Evolutionary conservation across 1,140 invertebrate species (phyloP), one percentile per base, ranked within the genome.

Genomic region (Neuroterus valhalla): DNA sequence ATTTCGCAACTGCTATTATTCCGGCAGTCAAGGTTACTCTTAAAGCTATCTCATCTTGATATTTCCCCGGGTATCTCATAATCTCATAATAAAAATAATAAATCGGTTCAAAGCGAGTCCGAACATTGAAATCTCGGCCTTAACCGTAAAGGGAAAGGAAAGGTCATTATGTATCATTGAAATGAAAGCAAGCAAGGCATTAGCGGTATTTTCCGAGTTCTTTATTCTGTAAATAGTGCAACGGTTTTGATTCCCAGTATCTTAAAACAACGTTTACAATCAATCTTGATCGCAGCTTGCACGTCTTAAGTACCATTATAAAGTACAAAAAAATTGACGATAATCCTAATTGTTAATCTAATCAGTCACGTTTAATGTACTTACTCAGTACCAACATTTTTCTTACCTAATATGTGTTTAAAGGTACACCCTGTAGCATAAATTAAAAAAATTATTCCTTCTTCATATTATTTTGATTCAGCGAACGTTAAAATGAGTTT

Each of bases 301-400:
- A 71, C 48, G 26, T 26, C 12, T 6, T 72, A 76, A 76, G 75
- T 78, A 76, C 67, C 67, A 71, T 26, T 76, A 78, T 67, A 21
- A 42, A n/a, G 66, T 72, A 76, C 42, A 62, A 76, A 78, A 76
- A 46, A 43, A 38, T 70, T 55, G 70, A 72, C 43, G 66, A n/a
- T 75, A 67, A 21, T 72, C 19, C 68, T 77, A 74, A n/a, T n/a
- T n/a, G n/a, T n/a, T n/a, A 62, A 62, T 23, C 55, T 62, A 62
- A 62, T 62, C 55, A 62, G 55, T 62, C 55, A 26, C 55, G 55
- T 62, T 62, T 15, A n/a, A 62, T n/a, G 21, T 62, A 62, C 55
- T 62, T 11, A 15, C 15, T 31, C 55, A 62, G 55, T 62, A 62
- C 23, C 2, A 15, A 31, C 23, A 15, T 62, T 31, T 31, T 55